phyloP scores from a whole-genome alignment of 2,797 vertebrate species.

The Liparis tanakae region DNA sequence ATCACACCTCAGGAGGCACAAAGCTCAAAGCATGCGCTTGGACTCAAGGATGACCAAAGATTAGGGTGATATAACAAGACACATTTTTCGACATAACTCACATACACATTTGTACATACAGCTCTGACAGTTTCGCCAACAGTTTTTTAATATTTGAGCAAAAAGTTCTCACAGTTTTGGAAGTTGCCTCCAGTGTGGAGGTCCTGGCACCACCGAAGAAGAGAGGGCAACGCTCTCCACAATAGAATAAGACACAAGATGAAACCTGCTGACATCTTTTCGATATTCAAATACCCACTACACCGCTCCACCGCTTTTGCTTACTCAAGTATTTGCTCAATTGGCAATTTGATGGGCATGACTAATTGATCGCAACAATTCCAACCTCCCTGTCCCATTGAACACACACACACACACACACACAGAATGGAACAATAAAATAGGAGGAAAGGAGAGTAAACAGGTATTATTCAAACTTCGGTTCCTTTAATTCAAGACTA shows the following conservation, averaged over 20 bases:
- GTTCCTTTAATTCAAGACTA: slow-evolving; percentile 17
- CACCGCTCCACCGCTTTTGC: background rate
- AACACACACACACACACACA: background rate
- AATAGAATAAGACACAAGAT: background rate
- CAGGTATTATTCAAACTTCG: slow-evolving; percentile 32
- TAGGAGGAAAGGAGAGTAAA: slow-evolving; percentile 8
- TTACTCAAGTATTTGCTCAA: slow-evolving; percentile 2
- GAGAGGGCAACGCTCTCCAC: background rate
- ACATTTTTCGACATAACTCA: no score
- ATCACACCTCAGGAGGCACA: no score
- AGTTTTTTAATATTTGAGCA: background rate
- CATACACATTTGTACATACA: no score
- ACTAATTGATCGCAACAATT: background rate
- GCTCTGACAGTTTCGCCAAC: no score
- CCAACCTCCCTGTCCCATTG: background rate
- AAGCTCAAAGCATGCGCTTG: no score
- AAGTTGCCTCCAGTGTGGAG: no score
- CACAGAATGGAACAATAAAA: slow-evolving; percentile 8
- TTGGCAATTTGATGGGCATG: no score
- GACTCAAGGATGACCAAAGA: no score
- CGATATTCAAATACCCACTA: background rate
- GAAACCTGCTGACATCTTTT: background rate
- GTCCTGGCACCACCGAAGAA: background rate
- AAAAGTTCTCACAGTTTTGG: no score
- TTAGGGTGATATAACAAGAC: no score